Base-by-base conservation (phyloP, 1,140 invertebrate genomes). In the Brachionus koreanus region DNA sequence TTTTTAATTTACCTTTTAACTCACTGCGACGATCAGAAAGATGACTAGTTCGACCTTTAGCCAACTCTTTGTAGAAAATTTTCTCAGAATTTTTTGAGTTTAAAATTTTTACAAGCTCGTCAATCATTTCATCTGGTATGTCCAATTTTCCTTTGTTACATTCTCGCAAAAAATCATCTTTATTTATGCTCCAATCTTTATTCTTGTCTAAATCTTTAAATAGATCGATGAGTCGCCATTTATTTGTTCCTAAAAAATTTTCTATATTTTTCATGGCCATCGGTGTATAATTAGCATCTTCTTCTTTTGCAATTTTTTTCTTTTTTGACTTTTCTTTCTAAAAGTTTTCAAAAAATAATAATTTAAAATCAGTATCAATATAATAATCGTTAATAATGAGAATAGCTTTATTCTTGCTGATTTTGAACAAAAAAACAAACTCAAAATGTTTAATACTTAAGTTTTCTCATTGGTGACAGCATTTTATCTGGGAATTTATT, bases 171-270 rank as follows among this genome's bases (percentile, higher is more conserved):
- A 79, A 79, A 25, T 79, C 76, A 10, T 39, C 35, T 61, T 79
- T 65, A n/a, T 79, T 79, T 2, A 65, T 52, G 19, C 25, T 23
- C 76, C 76, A 79, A 16, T 79, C 76, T 79, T 79, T 79, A 23
- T 61, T 79, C 35, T 79, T 79, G 37, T 79, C 76, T 25, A 79
- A 79, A 79, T 79, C 76, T 37, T 42, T 57, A 29, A 79, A 79
- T 23, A 79, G 16, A 42, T 79, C 76, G 4, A 79, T 39, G 25
- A 79, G 16, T 42, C 76, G 76, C 76, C 76, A 79, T 65, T 79
- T 79, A 12, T 79, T 79, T 29, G 19, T 25, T 23, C 1, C 35
- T 25, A 79, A 16, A 65, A 79, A 79, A 10, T 63, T 33, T 79
- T 79, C 76, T 6, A 79, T 79, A 42, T 35, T 39, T 43, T 79